Evolutionary conservation across 2,113 vertebrate genomes (phyloP).

Genomic region (Leptocoma aspasia): DNA sequence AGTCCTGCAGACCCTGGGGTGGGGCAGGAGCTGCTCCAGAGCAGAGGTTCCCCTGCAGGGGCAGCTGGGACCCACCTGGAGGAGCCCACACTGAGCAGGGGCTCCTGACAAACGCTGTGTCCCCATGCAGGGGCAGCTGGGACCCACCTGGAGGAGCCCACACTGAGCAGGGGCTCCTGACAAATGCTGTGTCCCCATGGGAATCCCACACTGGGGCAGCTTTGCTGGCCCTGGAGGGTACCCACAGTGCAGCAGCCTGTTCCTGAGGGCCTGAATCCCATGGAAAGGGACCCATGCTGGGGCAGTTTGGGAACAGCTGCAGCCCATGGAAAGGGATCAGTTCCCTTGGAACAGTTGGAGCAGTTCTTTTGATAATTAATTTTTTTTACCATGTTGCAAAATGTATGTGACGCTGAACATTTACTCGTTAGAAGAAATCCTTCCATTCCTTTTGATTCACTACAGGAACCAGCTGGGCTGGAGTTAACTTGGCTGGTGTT

Average conservation of each 20-base stretch:
- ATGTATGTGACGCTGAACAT: rapidly evolving
- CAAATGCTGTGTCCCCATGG: neutral
- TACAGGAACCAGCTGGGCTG: neutral
- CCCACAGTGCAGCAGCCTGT: neutral
- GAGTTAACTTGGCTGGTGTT: neutral
- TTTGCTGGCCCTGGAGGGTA: rapidly evolving
- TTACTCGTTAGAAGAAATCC: neutral
- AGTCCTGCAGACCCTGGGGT: neutral
- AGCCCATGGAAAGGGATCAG: neutral
- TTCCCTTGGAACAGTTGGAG: too few relatives aligned
- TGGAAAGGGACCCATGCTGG: rapidly evolving
- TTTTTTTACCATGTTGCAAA: neutral
- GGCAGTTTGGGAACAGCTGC: neutral
- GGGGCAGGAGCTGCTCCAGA: neutral
- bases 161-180: neutral
- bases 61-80: neutral
- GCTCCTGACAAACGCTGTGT: rapidly evolving
- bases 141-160: neutral
- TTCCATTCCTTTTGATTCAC: neutral
- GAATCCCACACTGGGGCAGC: neutral
- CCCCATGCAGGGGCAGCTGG: neutral
- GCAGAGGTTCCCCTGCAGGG: neutral
- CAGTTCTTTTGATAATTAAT: neutral
- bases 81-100: neutral
- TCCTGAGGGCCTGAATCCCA: neutral